Conservation (phyloP, 2,113 vertebrate genomes). For the Cinclus mexicanus region DNA sequence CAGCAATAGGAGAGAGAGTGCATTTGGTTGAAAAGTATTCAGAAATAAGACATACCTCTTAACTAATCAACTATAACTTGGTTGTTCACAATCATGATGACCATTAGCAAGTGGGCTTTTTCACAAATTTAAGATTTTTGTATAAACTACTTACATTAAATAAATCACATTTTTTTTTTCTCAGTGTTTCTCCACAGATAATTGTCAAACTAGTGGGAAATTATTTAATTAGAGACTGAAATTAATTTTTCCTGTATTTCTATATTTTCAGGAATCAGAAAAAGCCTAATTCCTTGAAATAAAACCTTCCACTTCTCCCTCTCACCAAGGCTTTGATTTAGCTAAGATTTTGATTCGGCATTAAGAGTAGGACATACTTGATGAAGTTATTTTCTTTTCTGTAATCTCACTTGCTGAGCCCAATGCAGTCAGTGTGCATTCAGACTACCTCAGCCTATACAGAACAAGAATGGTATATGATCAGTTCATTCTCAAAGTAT, state of each 20-base stretch:
- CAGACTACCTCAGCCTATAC: neutral
- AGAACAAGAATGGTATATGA: neutral
- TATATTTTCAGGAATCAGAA: neutral
- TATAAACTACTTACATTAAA: neutral
- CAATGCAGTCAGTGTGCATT: neutral
- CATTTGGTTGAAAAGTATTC: neutral
- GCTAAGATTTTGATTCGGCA: neutral
- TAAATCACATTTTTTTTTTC: neutral
- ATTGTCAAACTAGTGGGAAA: neutral
- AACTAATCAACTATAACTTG: neutral
- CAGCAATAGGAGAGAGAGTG: neutral
- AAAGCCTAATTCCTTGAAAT: neutral
- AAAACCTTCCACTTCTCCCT: accelerated
- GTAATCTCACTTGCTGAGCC: neutral
- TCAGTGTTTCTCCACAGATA: neutral
- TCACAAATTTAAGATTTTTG: neutral
- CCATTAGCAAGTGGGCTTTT: neutral
- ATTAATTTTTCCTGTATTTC: neutral
- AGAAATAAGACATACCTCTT: neutral
- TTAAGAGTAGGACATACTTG: neutral
- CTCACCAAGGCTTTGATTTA: neutral
- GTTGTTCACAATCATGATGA: neutral
- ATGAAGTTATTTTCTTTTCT: neutral
- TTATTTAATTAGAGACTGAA: neutral
- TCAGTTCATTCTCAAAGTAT: neutral